phyloP scores from a whole-genome alignment of 2,113 vertebrate genomes.

The Manacus vitellinus region DNA sequence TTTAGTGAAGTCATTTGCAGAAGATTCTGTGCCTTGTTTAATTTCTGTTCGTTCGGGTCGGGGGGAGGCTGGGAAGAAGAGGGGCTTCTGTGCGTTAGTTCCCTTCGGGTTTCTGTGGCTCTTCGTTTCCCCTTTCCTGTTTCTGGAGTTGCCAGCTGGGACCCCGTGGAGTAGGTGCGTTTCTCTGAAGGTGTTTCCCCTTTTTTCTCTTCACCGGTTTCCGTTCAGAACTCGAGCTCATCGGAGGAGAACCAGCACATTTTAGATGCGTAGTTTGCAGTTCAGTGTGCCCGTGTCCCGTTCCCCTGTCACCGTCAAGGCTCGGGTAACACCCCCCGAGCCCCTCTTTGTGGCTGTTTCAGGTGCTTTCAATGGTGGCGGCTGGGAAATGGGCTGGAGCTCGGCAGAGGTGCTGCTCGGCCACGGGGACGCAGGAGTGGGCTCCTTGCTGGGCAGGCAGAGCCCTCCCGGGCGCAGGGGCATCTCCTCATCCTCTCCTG shows the following conservation, averaged over 20 bases:
- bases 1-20: constrained; percentile 93
- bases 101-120: constrained; percentile 58
- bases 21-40: constrained; percentile 99
- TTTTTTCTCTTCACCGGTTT: constrained; percentile 49
- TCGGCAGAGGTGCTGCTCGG: constrained; percentile 35
- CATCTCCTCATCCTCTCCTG: background rate
- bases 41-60: constrained; percentile 74
- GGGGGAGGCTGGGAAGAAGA: constrained; percentile 61
- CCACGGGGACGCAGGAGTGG: background rate
- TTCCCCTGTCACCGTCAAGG: constrained; percentile 67
- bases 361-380: constrained; percentile 56
- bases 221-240: constrained; percentile 66
- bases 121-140: constrained; percentile 46
- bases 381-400: constrained; percentile 63
- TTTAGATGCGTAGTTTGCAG: constrained; percentile 74
- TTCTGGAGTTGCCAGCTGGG: constrained; percentile 74
- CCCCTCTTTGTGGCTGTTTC: constrained; percentile 61
- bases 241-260: constrained; percentile 78
- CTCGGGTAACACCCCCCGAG: constrained; percentile 52
- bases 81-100: constrained; percentile 63
- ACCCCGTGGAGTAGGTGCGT: constrained; percentile 57
- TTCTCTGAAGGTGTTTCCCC: constrained; percentile 5
- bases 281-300: constrained; percentile 71
- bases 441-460: constrained; percentile 20
- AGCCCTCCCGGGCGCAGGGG: background rate